phyloP scores from a whole-genome alignment of 2,113 vertebrate species.

The Anoura caudifer region DNA sequence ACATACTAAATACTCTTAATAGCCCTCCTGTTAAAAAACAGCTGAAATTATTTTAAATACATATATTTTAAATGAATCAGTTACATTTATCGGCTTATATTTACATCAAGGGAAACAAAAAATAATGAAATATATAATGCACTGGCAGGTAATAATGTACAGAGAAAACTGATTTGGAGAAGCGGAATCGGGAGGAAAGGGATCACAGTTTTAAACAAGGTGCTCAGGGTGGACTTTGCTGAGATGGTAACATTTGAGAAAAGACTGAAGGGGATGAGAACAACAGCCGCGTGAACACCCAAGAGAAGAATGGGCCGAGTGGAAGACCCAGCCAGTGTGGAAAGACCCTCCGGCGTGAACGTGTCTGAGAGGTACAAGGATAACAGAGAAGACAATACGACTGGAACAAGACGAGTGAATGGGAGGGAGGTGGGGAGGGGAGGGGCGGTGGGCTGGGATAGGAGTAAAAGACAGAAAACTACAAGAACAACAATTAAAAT shows the following conservation, averaged over 20 bases:
- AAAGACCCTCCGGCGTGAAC: not conserved
- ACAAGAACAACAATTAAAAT: too few species aligned
- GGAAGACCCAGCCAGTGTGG: not conserved
- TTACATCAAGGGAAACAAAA: not conserved
- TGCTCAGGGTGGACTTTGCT: not conserved
- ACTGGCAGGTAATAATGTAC: not conserved
- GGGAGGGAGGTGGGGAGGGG: too few species aligned
- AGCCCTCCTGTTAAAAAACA: not conserved
- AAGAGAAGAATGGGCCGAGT: not conserved
- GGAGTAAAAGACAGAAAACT: too few species aligned
- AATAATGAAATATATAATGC: not conserved
- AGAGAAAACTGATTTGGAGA: not conserved
- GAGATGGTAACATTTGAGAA: not conserved
- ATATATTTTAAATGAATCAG: not conserved
- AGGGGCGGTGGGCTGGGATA: too few species aligned
- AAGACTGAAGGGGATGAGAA: not conserved
- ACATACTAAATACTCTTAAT: not conserved
- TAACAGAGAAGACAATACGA: not conserved
- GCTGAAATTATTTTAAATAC: not conserved
- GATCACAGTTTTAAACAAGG: not conserved
- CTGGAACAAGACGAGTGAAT: not conserved
- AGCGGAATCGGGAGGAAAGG: not conserved
- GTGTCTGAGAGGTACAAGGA: not conserved
- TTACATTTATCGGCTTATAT: not conserved
- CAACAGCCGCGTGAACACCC: not conserved